phyloP scores from a whole-genome alignment of 2,888 invertebrate genomes.

The Drepanosiphum platanoidis region DNA sequence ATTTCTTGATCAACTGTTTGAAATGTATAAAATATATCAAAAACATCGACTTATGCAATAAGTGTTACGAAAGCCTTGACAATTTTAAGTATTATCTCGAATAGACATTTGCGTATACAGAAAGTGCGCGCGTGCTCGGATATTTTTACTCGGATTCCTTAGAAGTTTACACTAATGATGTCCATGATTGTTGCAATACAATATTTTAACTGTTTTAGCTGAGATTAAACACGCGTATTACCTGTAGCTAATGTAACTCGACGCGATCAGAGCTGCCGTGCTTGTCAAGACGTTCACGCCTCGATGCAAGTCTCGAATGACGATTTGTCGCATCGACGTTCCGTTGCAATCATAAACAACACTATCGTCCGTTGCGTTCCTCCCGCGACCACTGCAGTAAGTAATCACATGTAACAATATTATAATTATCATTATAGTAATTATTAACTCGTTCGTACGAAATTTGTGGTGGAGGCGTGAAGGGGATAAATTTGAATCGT shows the following conservation, averaged over 20 bases:
- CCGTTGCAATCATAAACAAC: neutral
- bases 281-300: constrained; percentile 22
- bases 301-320: neutral
- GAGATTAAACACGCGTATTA: neutral
- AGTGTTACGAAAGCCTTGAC: too few species aligned
- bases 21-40: too few species aligned
- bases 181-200: neutral
- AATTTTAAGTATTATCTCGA: too few species aligned
- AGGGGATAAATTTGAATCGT: too few species aligned
- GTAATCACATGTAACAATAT: neutral
- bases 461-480: too few species aligned
- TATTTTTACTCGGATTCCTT: neutral
- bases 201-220: too few species aligned
- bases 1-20: too few species aligned
- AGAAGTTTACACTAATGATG: neutral
- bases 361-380: neutral
- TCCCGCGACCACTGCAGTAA: neutral
- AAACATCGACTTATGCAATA: too few species aligned
- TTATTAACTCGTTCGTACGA: too few species aligned
- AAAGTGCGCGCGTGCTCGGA: too few species aligned
- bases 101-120: too few species aligned
- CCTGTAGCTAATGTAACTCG: constrained; percentile 57
- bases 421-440: too few species aligned
- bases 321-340: neutral
- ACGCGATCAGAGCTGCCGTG: neutral